Evolutionary conservation across 2,888 invertebrate species (phyloP), one percentile per base, ranked within the genome.

Genomic region (Agriotes lineatus): DNA sequence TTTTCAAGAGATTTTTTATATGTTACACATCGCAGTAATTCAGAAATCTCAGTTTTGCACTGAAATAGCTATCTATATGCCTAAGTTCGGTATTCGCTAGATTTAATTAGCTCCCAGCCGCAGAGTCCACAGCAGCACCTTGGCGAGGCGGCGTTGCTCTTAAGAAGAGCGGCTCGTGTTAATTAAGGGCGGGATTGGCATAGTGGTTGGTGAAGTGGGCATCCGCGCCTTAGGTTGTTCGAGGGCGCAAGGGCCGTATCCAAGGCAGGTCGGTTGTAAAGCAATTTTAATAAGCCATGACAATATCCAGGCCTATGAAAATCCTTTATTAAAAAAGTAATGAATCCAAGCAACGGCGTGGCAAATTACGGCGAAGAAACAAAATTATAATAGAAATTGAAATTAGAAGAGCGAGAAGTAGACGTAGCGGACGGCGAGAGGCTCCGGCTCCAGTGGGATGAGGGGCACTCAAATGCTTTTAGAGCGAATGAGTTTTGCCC

Each of bases 401-500:
- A 73, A 73, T 73, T 72, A 73, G 64, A 69, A 68, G 70, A 70
- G 69, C 57, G 67, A 61, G 63, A 68, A 65, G 71, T 72, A 68
- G 59, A 72, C 70, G 67, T 56, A 69, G 59, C 58, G 67, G 66
- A 68, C 35, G 69, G 66, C 50, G 71, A 65, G 63, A 57, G 45
- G 54, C n/a, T n/a, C n/a, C n/a, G 48, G 67, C 56, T 64, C 68
- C 57, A 62, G 67, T 60, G 70, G 71, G 61, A 64, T 65, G 71
- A 69, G 67, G 70, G 75, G 76, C 79, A 79, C 79, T 79, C 79
- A 80, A 82, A 82, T 81, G 82, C 82, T 82, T 82, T 82, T 82
- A 82, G 81, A 80, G 77, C 76, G 81, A 82, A 81, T 81, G 81
- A 82, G 80, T 79, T 80, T 80, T 80, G 79, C 77, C 79, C 73